phyloP scores from a whole-genome alignment of 2,797 vertebrate species.

The Hoplostethus atlanticus region DNA sequence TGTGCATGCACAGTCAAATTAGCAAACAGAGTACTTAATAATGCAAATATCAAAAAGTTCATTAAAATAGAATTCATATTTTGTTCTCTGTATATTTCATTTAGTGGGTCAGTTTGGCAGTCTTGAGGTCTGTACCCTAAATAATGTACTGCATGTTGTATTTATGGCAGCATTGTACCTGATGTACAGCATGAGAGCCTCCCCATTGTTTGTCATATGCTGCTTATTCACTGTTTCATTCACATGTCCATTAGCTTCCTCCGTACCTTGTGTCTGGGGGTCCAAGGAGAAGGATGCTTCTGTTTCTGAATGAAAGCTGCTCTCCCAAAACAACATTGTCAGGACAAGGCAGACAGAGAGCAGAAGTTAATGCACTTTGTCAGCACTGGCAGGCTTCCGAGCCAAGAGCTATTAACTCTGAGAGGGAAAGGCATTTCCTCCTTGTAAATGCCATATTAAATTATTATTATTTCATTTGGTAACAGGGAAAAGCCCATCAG shows the following conservation, averaged over 20 bases:
- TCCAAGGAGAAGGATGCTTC: slow-evolving; percentile 67
- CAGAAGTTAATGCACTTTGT: slow-evolving; percentile 88
- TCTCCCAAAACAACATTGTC: slow-evolving; percentile 80
- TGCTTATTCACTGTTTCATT: slow-evolving; percentile 35
- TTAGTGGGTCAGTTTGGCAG: slow-evolving; percentile 25
- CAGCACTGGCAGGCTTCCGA: slow-evolving; percentile 82
- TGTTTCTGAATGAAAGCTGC: slow-evolving; percentile 80
- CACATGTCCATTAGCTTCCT: slow-evolving; percentile 48
- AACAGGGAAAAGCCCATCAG: slow-evolving; percentile 86
- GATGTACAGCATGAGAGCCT: slow-evolving; percentile 51
- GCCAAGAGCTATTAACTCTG: slow-evolving; percentile 88
- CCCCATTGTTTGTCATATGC: background rate
- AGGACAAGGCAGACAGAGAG: slow-evolving; percentile 78
- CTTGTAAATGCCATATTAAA: slow-evolving; percentile 91
- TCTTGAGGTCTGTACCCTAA: slow-evolving; percentile 57
- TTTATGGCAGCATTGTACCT: slow-evolving; percentile 69
- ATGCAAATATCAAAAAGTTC: background rate
- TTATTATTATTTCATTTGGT: slow-evolving; percentile 90
- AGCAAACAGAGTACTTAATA: background rate
- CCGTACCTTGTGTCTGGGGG: slow-evolving; percentile 33
- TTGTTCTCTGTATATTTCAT: slow-evolving; percentile 26
- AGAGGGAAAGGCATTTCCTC: slow-evolving; percentile 90
- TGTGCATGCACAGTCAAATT: background rate
- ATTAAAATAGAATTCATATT: background rate
- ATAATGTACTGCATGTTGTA: slow-evolving; percentile 68